Conservation (phyloP, 2,797 vertebrate species). For the Acanthurus leucopareius region DNA sequence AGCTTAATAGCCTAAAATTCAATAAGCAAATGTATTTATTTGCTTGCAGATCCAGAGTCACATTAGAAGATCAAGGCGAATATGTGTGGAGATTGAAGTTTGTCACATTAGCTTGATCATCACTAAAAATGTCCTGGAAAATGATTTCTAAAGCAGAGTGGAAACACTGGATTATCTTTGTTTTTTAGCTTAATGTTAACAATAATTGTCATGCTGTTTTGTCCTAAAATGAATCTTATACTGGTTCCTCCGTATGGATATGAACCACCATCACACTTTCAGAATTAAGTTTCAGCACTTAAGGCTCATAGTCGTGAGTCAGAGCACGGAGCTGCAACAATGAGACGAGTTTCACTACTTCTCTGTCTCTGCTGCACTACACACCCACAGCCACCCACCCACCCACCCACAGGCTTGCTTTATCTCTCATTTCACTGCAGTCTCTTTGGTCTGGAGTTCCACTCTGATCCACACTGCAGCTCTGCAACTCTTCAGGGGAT, state of each 20-base stretch:
- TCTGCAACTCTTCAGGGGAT: constrained; percentile 44
- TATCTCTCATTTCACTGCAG: constrained; percentile 26
- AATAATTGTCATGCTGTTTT: neutral
- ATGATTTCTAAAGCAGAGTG: too few relatives aligned
- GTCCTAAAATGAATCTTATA: neutral
- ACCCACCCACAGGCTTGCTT: constrained; percentile 1
- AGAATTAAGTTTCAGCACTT: constrained; percentile 4
- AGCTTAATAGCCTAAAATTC: neutral
- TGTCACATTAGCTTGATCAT: too few relatives aligned
- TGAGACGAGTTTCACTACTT: neutral
- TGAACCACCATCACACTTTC: neutral
- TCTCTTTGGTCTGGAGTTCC: constrained; percentile 39
- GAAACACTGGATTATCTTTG: too few relatives aligned
- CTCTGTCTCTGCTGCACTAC: neutral
- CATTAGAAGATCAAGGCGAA: too few relatives aligned
- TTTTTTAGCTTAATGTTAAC: too few relatives aligned
- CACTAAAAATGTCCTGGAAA: too few relatives aligned
- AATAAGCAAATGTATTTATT: neutral
- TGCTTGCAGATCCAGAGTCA: too few relatives aligned
- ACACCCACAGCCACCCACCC: constrained; percentile 2
- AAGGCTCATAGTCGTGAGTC: constrained; percentile 9
- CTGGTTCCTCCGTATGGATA: neutral
- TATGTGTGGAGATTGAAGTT: too few relatives aligned
- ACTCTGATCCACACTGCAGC: constrained; percentile 53
- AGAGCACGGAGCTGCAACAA: neutral